Conservation (phyloP, 2,797 vertebrate species). For the Nyctibius grandis region DNA sequence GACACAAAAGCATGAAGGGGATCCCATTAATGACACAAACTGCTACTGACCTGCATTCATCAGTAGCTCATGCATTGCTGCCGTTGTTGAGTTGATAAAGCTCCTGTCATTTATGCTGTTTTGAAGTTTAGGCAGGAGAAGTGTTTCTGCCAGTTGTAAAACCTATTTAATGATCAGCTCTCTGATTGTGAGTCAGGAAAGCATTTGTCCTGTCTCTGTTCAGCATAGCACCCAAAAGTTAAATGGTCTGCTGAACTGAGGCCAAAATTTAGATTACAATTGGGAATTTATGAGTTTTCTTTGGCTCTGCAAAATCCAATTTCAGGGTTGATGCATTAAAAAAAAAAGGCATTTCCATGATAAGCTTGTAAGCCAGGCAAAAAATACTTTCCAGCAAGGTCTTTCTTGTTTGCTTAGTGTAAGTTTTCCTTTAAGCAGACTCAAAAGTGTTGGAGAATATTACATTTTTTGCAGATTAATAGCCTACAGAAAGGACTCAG, state of each 20-base stretch:
- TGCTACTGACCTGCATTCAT: not conserved
- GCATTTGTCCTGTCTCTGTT: not conserved
- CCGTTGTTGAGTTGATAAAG: not conserved
- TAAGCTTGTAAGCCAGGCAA: not conserved
- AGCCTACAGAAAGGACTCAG: not conserved
- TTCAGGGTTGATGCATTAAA: not conserved
- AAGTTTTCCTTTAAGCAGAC: not conserved
- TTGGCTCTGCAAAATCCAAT: conserved; percentile 8
- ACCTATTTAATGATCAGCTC: not conserved
- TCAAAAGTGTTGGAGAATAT: not conserved
- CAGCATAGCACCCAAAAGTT: not conserved
- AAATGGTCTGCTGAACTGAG: not conserved
- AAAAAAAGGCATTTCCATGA: not conserved
- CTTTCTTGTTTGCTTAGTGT: not conserved
- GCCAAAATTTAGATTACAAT: not conserved
- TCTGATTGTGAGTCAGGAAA: not conserved
- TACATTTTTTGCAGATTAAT: not conserved
- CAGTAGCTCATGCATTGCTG: not conserved
- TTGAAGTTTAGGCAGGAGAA: not conserved
- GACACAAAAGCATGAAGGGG: not conserved
- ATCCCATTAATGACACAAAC: not conserved
- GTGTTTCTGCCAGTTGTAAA: not conserved
- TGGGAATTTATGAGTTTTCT: not conserved
- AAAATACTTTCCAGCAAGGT: not conserved
- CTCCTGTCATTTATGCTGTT: not conserved